A percentile compares a stretch with the other conserved stretches of the same genome.
These are phyloP conservation scores for Arion vulgaris DNA, from an alignment of 1,140 invertebrate species.

Conservation along the genomic window DNA sequence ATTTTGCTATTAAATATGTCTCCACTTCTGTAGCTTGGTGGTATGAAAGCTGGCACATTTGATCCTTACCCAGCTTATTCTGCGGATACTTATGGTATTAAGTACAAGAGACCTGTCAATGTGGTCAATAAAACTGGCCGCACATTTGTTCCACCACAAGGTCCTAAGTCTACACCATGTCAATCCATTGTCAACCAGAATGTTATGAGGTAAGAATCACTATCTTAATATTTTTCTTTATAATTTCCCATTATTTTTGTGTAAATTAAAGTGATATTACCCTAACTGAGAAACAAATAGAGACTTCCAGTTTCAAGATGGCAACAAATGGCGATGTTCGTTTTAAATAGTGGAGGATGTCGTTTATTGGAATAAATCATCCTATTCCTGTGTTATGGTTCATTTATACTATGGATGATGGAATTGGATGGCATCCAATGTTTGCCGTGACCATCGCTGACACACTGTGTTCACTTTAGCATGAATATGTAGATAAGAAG, in stretches of 20 bases:
- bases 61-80: conserved; percentile 71
- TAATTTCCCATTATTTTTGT: no score
- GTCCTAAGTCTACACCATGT: conserved; percentile 68
- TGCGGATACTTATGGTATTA: conserved; percentile 65
- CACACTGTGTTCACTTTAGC: no score
- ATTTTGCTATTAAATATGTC: neutral
- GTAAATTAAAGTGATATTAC: no score
- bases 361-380: no score
- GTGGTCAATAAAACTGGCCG: conserved; percentile 71
- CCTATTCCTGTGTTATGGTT: no score
- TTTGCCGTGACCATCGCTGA: no score
- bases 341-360: no score
- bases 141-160: conserved; percentile 68
- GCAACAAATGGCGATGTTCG: no score
- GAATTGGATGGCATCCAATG: no score
- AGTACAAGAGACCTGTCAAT: conserved; percentile 56
- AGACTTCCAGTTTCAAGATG: no score
- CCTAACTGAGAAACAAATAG: neutral
- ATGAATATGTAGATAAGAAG: no score
- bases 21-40: conserved; percentile 62
- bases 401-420: no score
- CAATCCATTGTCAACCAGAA: conserved; percentile 70
- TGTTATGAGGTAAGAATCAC: conserved; percentile 64
- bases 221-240: neutral
- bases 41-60: conserved; percentile 71